These are phyloP conservation scores for Eupithecia pulchellata DNA, from an alignment of 2,888 invertebrate genomes.

Conservation along the genomic window DNA sequence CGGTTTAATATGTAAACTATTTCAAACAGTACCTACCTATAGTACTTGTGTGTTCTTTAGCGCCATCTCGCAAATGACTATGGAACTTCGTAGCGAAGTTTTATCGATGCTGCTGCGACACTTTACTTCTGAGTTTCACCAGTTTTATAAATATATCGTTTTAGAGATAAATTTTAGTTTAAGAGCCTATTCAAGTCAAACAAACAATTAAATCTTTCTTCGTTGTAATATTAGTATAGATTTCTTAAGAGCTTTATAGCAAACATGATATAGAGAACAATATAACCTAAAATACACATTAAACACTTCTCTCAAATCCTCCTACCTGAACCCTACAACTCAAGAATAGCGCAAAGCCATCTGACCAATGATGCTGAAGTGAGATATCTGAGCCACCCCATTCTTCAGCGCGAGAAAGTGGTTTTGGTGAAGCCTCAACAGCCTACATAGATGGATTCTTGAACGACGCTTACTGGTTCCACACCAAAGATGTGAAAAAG, in stretches of 20 bases:
- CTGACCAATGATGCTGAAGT: constrained; percentile 51
- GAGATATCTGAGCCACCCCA: constrained; percentile 63
- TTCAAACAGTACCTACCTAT: too few relatives aligned
- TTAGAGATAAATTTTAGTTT: too few relatives aligned
- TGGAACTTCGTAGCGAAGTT: neutral
- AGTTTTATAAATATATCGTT: neutral
- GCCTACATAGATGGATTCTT: constrained; percentile 62
- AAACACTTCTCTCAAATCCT: too few relatives aligned
- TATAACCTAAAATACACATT: too few relatives aligned
- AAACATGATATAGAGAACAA: too few relatives aligned
- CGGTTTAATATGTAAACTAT: neutral
- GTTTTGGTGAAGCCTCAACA: constrained; percentile 72
- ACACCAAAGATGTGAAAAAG: constrained; percentile 77
- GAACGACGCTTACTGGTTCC: constrained; percentile 65
- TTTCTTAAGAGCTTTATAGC: too few relatives aligned
- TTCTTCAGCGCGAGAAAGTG: constrained; percentile 63
- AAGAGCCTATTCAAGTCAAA: too few relatives aligned
- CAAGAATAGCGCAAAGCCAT: constrained; percentile 58
- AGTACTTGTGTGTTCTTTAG: neutral
- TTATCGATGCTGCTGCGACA: neutral
- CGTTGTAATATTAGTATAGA: too few relatives aligned
- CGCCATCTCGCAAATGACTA: neutral
- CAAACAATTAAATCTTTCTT: too few relatives aligned
- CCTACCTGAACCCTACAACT: constrained; percentile 60
- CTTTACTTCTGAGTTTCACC: neutral